A percentile compares a stretch with the other conserved stretches of the same genome.
Evolutionary conservation across 2,797 vertebrate genomes (phyloP).

Genomic region (Anabacerthia variegaticeps): DNA sequence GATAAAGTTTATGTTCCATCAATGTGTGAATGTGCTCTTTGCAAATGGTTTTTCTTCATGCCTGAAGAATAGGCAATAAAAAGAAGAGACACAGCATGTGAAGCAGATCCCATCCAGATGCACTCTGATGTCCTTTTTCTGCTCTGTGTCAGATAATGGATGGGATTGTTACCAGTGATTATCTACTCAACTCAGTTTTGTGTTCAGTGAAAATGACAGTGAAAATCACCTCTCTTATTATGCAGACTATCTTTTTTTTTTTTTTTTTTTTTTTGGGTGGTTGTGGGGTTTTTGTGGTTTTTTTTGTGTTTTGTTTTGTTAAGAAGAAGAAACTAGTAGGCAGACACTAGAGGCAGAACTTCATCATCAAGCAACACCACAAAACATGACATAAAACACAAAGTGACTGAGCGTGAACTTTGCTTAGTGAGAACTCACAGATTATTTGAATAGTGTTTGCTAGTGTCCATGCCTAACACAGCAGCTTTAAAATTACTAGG

Average conservation of each 20-base stretch:
- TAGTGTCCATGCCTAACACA: background rate
- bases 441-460: background rate
- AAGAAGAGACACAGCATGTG: background rate
- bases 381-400: background rate
- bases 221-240: background rate
- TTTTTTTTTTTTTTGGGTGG: background rate
- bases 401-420: background rate
- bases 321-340: background rate
- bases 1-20: slow-evolving; percentile 55
- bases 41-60: slow-evolving; percentile 13
- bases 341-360: background rate
- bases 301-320: background rate
- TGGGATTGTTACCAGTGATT: background rate
- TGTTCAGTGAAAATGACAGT: background rate
- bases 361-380: background rate
- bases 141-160: background rate
- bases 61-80: slow-evolving; percentile 24
- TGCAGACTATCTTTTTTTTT: accelerated
- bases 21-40: slow-evolving; percentile 37
- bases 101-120: slow-evolving; percentile 7
- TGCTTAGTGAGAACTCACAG: background rate
- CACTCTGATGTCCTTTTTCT: background rate
- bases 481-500: background rate
- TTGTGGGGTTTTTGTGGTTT: background rate
- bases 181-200: background rate